Evolutionary conservation across 1,140 invertebrate species (phyloP), one percentile per base, ranked within the genome.

Genomic region (Brachionus manjavacas): DNA sequence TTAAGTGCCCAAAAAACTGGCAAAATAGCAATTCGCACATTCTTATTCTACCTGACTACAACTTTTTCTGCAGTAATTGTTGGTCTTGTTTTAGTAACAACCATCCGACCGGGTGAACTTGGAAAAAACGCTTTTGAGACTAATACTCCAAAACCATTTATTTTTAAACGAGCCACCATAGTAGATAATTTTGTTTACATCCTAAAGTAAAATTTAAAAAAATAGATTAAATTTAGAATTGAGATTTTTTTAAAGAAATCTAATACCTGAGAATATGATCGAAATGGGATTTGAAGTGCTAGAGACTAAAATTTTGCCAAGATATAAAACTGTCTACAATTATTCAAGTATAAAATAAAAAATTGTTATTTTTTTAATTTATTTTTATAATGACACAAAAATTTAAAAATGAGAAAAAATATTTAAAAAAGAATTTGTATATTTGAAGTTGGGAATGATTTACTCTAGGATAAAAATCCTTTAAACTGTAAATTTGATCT

Each of bases 61-160:
- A 91, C 91, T 3, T 87, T 90, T 39, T 85, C 89, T 39, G 91
- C 91, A n/a, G 90, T 90, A 70, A 87, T 90, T 60, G 85, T 91
- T 12, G 91, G 91, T 60, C 90, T 91, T 43, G 87, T 90, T 60
- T 86, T 91, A 7, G 91, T 91, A 1, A 81, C 89, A 9, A 84
- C 87, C 31, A 91, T 91, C 84, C 90, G 91, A 70, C 91, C 91
- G 0, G 91, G 91, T 55, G 14, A 31, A 16, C 25, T 28, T 20
- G 31, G 66, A 9, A 74, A 52, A 20, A 31, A 23, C 35, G 41
- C 20, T 9, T 16, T 49, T 52, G 14, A 16, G 20, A 55, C 14
- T 0, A 14, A 20, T 11, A 14, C 2, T 31, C n/a, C 41, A n/a
- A 49, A 74, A 7, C 66, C 52, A 11, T 31, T 49, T 25, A 43